phyloP scores from a whole-genome alignment of 2,888 invertebrate genomes.

The Germaria angustata region DNA sequence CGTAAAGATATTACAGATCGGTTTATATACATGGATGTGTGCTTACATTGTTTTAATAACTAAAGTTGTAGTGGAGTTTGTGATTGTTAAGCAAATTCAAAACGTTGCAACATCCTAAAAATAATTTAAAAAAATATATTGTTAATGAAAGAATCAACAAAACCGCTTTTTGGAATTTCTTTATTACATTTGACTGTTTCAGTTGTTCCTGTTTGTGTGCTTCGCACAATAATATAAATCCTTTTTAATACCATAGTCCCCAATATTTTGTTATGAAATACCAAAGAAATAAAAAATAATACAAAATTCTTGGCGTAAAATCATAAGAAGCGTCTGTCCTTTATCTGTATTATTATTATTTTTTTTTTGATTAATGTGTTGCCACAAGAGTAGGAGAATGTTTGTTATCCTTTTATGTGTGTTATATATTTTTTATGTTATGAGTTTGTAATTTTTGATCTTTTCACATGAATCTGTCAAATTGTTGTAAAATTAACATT shows the following conservation, averaged over 20 bases:
- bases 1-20: too few relatives aligned
- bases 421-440: background rate
- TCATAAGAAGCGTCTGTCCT: conserved; percentile 28
- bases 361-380: conserved; percentile 32
- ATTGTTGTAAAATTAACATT: conserved; percentile 57
- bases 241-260: conserved; percentile 60
- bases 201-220: background rate
- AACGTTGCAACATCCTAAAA: too few relatives aligned
- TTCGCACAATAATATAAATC: conserved; percentile 1
- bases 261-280: conserved; percentile 54
- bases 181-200: too few relatives aligned
- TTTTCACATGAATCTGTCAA: conserved; percentile 48
- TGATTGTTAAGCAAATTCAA: too few relatives aligned
- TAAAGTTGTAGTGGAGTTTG: too few relatives aligned
- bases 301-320: conserved; percentile 22
- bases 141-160: too few relatives aligned
- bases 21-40: too few relatives aligned
- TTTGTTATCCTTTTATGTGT: conserved; percentile 17
- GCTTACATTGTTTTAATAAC: too few relatives aligned
- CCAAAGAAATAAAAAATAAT: background rate
- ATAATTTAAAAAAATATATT: too few relatives aligned
- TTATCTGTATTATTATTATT: too few relatives aligned
- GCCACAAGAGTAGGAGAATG: background rate
- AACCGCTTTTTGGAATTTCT: too few relatives aligned
- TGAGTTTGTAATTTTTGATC: conserved; percentile 47